These are phyloP conservation scores for Rallus crepitans DNA, from an alignment of 2,797 vertebrate genomes.

Conservation along the genomic window DNA sequence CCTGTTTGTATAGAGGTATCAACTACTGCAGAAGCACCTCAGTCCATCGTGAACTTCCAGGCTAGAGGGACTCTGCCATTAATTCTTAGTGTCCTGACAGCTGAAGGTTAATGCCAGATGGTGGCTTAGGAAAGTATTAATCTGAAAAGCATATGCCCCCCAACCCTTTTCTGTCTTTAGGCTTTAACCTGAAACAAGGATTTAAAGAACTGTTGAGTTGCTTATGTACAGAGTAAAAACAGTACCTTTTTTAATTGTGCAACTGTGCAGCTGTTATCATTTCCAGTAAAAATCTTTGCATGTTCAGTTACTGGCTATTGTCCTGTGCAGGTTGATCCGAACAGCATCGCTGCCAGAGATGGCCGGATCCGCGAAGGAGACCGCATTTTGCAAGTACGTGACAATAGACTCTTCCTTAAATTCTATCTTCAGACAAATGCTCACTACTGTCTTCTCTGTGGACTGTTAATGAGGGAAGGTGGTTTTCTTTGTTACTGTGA, in stretches of 20 bases:
- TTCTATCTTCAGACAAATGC: slow-evolving; percentile 8
- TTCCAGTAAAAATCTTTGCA: not conserved
- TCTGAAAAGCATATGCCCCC: not conserved
- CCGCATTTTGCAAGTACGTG: slow-evolving; percentile 93
- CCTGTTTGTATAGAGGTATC: not conserved
- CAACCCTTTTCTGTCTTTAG: not conserved
- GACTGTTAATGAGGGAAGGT: slow-evolving; percentile 63
- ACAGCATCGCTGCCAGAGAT: slow-evolving; percentile 94
- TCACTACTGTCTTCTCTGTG: not conserved
- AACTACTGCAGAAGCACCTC: not conserved
- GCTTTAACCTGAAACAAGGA: not conserved
- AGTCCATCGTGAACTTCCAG: not conserved
- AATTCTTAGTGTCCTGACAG: not conserved
- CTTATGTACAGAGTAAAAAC: not conserved
- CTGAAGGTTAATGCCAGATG: not conserved
- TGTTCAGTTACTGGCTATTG: not conserved
- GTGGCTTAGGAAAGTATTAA: not conserved
- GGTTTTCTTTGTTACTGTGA: slow-evolving; percentile 63
- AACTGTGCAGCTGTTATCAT: not conserved
- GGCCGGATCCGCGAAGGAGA: slow-evolving; percentile 95
- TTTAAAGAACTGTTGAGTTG: not conserved
- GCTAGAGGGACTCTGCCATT: not conserved
- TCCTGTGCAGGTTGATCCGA: slow-evolving; percentile 87
- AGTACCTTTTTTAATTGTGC: not conserved
- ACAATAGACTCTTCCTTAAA: slow-evolving; percentile 27